Evolutionary conservation across 1,140 invertebrate genomes (phyloP), one percentile per base, ranked within the genome.

Genomic region (Caenorhabditis briggsae): DNA sequence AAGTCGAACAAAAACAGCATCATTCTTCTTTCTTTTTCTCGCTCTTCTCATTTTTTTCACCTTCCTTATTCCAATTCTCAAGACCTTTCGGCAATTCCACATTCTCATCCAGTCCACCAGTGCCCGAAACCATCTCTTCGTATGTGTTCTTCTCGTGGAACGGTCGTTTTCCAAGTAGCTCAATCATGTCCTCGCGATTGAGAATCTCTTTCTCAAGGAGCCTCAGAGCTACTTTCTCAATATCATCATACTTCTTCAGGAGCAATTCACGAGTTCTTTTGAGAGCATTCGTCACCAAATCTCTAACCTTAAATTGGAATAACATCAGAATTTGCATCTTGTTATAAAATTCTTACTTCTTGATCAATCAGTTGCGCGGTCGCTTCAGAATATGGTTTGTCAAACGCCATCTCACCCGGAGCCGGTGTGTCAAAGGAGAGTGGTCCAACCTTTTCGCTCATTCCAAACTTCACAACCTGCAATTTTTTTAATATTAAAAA

Each of bases 141-240:
- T 99, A 99, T 7, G 98, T 99, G 18, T 97, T 97, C 93, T 99
- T 99, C 93, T 99, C 98, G 43, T 95, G 95, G 95, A 99, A 99
- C 0, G 98, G 98, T 89, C 98, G 94, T 61, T 95, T 94, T 7
- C 98, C 98, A 5, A 99, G 93, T 8, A 99, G 93, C 93, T 99
- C 97, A 87, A 99, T 96, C 97, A 99, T 98, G 91, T 99, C 98
- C 48, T 98, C 96, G 87, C 98, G 95, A 91, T 96, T 96, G 41
- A 99, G 94, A 84, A 98, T 96, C 93, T 99, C 98, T 92, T 97
- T 96, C 92, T 97, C 96, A 46, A 99, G 93, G 84, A 99, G 94
- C 82, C 96, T 94, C 92, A 96, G 95, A 0, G 98, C 98, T n/a
- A 99, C 96, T 94, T 97, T 97, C 89, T 94, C 94, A 56, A 99